Evolutionary conservation across 2,888 invertebrate genomes (phyloP).

Genomic region (Alentia gelatinosa): DNA sequence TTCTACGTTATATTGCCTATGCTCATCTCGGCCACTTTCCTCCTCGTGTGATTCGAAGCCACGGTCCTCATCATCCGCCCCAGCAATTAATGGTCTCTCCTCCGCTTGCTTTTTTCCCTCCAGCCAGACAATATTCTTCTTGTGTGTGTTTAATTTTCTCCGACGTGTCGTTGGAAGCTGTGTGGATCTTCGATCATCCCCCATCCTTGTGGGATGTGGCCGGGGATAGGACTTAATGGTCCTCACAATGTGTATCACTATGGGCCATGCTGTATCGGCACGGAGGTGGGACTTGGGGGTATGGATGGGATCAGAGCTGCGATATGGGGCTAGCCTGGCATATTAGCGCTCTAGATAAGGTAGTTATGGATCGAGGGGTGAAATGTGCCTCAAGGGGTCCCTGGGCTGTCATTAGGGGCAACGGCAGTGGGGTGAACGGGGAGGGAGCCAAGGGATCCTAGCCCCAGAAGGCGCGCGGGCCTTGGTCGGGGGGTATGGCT

Average conservation of each 20-base stretch:
- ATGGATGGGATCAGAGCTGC: no score
- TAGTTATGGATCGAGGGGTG: constrained; percentile 32
- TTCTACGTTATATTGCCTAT: background rate
- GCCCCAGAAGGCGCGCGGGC: no score
- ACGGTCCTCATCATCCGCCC: background rate
- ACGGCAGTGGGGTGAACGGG: background rate
- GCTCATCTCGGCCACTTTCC: no score
- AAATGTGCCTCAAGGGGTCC: constrained; percentile 35
- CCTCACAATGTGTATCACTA: background rate
- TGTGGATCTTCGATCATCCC: background rate
- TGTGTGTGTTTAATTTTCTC: background rate
- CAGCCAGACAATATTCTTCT: background rate
- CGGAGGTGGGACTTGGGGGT: background rate
- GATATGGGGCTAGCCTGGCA: background rate
- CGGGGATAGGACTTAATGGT: background rate
- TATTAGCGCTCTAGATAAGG: constrained; percentile 36
- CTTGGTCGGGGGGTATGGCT: background rate
- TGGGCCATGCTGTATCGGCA: background rate
- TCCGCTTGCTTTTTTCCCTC: no score
- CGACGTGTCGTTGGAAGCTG: background rate
- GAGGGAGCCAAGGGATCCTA: no score
- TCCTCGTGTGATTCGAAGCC: background rate
- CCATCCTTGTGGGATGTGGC: background rate
- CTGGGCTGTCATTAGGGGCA: constrained; percentile 8
- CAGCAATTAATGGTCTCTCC: background rate